Evolutionary conservation across 2,797 vertebrate species (phyloP), one percentile per base, ranked within the genome.

Genomic region (Rhinogobio ventralis): DNA sequence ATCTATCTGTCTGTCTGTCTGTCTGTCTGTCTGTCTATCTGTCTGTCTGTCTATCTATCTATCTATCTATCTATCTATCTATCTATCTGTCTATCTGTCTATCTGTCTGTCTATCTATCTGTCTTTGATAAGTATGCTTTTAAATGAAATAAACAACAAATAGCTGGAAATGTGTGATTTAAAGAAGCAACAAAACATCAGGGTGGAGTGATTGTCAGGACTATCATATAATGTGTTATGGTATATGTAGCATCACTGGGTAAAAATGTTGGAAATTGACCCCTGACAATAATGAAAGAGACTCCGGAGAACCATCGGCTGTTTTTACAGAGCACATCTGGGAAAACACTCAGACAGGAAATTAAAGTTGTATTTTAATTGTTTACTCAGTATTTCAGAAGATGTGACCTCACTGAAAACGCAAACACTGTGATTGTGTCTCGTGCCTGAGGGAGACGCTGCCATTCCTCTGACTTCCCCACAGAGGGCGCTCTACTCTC

Each of bases 301-400:
- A 49, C 33, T 67, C 33, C 51, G 14, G 23, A 77, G 67, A 28
- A 69, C 7, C 77, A 15, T 42, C 4, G 15, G n/a, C 23, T 85
- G 84, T 87, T 80, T 85, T 76, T 42, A 79, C 49, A 73, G 71
- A 73, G 39, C 25, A 17, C 71, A 20, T 23, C 60, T 19, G 83
- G 76, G 67, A 68, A 46, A 23, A 46, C 62, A 45, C 55, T 69
- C 19, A 49, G 14, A 89, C 55, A 83, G 81, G 83, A 89, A 84
- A 89, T 87, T 64, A 76, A 89, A 19, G 45, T 51, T 25, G 33
- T n/a, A 42, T 68, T 83, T 25, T 57, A 71, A 62, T 66, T 28
- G 82, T 73, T 86, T 82, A 53, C 68, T 46, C 11, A 42, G 69
- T 46, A 30, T 71, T 82, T 17, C 25, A 57, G 25, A 76, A 57